Evolutionary conservation across 1,140 invertebrate genomes (phyloP).

Genomic region (Paralvinella palmiformis): DNA sequence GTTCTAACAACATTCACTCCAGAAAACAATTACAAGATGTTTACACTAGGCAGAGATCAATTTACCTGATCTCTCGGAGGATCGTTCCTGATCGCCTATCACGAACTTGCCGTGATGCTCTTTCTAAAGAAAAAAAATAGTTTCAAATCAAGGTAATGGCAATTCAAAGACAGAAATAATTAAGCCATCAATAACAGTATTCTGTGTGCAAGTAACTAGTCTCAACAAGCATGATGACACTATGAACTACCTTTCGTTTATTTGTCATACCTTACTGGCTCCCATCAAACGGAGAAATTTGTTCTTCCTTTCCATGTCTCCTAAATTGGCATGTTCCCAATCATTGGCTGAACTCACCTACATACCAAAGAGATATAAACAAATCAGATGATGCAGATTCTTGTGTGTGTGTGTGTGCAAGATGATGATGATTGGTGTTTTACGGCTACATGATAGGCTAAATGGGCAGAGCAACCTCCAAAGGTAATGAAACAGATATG

Average conservation of each 20-base stretch:
- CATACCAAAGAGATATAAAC: no score
- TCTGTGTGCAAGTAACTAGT: not conserved
- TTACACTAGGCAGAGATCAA: no score
- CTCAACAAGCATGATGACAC: not conserved
- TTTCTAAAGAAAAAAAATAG: slow-evolving; percentile 6
- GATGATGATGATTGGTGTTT: no score
- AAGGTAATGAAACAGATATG: no score
- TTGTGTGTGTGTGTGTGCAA: no score
- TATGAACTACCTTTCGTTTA: not conserved
- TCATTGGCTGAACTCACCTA: slow-evolving; percentile 25
- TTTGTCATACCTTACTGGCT: slow-evolving; percentile 14
- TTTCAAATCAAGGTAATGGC: not conserved
- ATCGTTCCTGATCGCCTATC: not conserved
- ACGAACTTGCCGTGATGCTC: slow-evolving; percentile 1
- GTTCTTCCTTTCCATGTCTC: slow-evolving; percentile 40
- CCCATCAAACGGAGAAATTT: slow-evolving; percentile 47
- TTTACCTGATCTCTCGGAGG: not conserved
- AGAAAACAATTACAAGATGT: no score
- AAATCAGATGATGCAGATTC: no score
- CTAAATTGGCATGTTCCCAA: slow-evolving; percentile 44
- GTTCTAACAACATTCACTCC: no score
- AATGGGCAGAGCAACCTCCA: no score
- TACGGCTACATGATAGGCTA: no score
- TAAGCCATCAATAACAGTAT: not conserved
- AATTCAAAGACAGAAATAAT: not conserved